Percentiles rank a stretch among this genome's conserved stretches.
phyloP scores from a whole-genome alignment of 2,113 vertebrate genomes.

The Chamaea fasciata region DNA sequence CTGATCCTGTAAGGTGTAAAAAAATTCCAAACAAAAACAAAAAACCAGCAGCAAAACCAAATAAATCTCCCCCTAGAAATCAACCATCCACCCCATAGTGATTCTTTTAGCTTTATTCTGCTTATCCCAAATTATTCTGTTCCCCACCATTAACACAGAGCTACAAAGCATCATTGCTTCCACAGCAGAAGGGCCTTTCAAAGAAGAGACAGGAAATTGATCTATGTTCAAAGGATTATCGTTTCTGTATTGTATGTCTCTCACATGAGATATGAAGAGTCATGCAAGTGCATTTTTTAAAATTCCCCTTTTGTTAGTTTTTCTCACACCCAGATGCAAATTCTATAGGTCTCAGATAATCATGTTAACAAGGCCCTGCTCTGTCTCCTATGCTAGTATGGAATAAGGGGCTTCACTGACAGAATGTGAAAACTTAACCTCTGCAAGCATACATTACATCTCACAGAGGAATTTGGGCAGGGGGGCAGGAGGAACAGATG shows the following conservation, averaged over 20 bases:
- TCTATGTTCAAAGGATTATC: not conserved
- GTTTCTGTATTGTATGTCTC: not conserved
- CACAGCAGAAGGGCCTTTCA: not conserved
- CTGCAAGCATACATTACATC: constrained; percentile 1
- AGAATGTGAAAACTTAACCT: constrained; percentile 47
- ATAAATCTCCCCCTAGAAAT: not conserved
- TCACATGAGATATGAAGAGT: not conserved
- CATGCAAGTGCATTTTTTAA: not conserved
- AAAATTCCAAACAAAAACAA: not conserved
- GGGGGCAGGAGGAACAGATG: not conserved
- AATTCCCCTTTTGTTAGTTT: constrained; percentile 31
- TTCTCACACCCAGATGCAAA: constrained; percentile 3
- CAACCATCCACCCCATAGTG: not conserved
- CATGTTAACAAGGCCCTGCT: not conserved
- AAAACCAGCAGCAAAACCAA: not conserved
- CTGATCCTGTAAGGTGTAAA: not conserved
- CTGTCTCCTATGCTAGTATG: not conserved
- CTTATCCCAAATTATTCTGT: not conserved
- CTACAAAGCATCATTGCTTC: not conserved
- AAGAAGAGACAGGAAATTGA: not conserved
- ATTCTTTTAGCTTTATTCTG: not conserved
- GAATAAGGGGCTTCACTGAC: not conserved
- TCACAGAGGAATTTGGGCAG: not conserved
- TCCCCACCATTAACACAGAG: not conserved
- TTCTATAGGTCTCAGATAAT: constrained; percentile 30